Conservation (phyloP, 2,888 invertebrate species). For the Drosophila nigricruria region DNA sequence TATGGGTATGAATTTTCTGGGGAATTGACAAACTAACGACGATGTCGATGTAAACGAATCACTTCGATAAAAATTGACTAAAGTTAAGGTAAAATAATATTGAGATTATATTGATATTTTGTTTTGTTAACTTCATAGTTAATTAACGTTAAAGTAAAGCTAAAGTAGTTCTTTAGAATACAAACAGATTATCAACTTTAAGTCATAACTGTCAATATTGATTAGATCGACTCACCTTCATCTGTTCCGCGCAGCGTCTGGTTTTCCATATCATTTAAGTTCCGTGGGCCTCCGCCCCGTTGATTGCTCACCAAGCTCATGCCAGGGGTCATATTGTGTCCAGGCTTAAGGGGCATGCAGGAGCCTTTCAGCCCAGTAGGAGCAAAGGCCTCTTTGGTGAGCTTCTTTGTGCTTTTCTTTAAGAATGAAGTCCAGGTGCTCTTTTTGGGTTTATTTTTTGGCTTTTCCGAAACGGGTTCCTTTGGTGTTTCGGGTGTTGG, state of each 20-base stretch:
- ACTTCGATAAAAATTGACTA: conserved; percentile 3
- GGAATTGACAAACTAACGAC: conserved; percentile 63
- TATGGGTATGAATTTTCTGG: conserved; percentile 62
- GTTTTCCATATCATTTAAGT: conserved; percentile 23
- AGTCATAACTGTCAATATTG: not conserved
- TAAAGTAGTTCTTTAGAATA: too few relatives aligned
- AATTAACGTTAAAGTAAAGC: too few relatives aligned
- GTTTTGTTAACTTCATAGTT: too few relatives aligned
- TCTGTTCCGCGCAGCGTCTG: not conserved
- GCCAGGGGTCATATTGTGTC: conserved; percentile 3
- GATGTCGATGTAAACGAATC: conserved; percentile 69
- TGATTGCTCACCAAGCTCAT: conserved; percentile 14
- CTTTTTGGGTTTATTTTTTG: not conserved
- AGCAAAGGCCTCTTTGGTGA: not conserved
- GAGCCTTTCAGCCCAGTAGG: not conserved
- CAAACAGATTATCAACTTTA: not conserved
- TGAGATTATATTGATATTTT: not conserved
- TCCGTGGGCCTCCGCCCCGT: not conserved
- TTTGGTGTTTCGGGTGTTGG: not conserved
- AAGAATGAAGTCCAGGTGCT: conserved; percentile 36
- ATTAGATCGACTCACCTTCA: conserved; percentile 15
- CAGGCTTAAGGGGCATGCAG: not conserved
- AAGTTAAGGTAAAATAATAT: not conserved
- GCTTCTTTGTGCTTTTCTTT: conserved; percentile 5
- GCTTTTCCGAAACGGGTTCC: not conserved